A percentile compares a stretch with the other conserved stretches of the same genome.
phyloP scores from a whole-genome alignment of 2,113 vertebrate genomes.

The Dicerorhinus sumatrensis region DNA sequence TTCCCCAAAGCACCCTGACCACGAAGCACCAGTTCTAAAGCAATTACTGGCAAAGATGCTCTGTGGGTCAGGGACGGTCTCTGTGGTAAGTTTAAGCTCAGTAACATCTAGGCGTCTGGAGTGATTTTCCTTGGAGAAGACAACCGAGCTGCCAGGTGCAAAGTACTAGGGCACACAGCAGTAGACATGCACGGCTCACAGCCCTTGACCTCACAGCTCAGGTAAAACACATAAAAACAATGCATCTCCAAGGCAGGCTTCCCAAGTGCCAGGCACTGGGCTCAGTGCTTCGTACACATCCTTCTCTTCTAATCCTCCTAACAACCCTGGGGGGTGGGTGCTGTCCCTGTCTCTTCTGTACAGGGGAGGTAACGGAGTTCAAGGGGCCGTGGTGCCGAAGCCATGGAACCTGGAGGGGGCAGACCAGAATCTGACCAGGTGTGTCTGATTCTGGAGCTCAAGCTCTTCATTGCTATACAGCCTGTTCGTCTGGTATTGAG shows the following conservation, averaged over 20 bases:
- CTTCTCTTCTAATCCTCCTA: too few relatives aligned
- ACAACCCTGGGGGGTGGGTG: not conserved
- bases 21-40: not conserved
- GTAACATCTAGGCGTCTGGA: too few relatives aligned
- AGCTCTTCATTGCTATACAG: not conserved
- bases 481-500: not conserved
- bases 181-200: not conserved
- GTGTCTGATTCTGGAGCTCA: not conserved
- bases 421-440: not conserved
- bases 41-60: not conserved
- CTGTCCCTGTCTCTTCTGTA: not conserved
- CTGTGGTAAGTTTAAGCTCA: not conserved
- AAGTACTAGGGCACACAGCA: not conserved
- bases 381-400: not conserved
- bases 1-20: not conserved
- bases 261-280: not conserved
- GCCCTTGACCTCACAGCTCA: not conserved
- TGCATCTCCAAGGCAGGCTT: not conserved
- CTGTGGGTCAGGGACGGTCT: not conserved
- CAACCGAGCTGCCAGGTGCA: accelerated
- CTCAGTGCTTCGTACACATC: accelerated
- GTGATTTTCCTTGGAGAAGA: not conserved
- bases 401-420: not conserved
- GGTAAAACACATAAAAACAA: accelerated
- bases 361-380: not conserved